Base-by-base conservation (phyloP, 2,888 invertebrate species). In the Drosophila greeni region DNA sequence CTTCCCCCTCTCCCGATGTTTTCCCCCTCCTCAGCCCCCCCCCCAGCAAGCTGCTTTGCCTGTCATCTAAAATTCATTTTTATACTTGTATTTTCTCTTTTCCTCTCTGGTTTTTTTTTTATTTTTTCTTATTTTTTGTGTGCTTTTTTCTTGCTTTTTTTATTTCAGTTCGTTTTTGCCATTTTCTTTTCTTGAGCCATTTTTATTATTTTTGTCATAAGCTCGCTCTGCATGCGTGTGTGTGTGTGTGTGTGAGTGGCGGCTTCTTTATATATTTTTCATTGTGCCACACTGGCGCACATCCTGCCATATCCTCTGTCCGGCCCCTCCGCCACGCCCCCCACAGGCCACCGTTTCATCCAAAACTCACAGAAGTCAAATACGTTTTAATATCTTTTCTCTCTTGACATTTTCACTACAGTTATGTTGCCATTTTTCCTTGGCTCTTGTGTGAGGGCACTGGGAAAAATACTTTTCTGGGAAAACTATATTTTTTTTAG, bases 331-430 rank as follows among this genome's bases (percentile, higher is more conserved):
- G 24, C 42, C n/a, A n/a, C n/a, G n/a, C n/a, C n/a, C n/a, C 11
- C 24, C 24, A 42, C 29, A 14, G 7, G 45, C 40, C 54, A 53
- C 37, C 55, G 66, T 65, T 70, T 57, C 76, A 71, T 62, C 82
- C 82, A 76, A 79, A 66, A 79, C 79, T 83, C 73, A 76, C 78
- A 85, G 80, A 82, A 85, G 85, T 85, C 85, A 86, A 86, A 86
- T 84, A 85, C 82, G 86, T 85, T 84, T 86, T 85, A 85, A 84
- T 86, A 84, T 85, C 86, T 86, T 78, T 83, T 86, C 83, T 86
- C 83, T 83, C 84, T 86, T 83, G 83, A 86, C 83, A 83, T 83
- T 86, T 81, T 83, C 86, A 86, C 82, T 85, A 85, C 86, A 83
- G 86, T 84, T 85, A 85, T 80, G 85, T 77, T 80, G 85, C 80